A percentile compares a stretch with the other conserved stretches of the same genome.
Evolutionary conservation across 2,888 invertebrate species (phyloP).

Genomic region (Leuctra nigra): DNA sequence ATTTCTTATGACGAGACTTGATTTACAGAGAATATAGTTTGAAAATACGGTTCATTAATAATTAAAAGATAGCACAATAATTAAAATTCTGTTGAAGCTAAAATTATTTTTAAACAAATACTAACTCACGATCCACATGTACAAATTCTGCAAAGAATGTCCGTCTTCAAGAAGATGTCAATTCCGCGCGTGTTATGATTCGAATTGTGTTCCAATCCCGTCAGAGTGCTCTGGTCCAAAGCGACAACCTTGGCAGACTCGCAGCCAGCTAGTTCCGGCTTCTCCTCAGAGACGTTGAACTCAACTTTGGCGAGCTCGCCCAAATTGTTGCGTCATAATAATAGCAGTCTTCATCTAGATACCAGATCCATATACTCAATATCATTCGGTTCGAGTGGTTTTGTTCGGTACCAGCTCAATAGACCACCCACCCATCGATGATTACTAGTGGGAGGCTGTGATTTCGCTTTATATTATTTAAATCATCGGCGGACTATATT

Average conservation of each 20-base stretch:
- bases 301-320: constrained; percentile 7
- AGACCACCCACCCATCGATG: constrained; percentile 16
- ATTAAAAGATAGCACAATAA: too few species aligned
- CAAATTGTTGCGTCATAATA: constrained; percentile 8
- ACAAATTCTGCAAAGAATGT: too few species aligned
- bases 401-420: neutral
- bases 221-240: too few species aligned
- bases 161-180: too few species aligned
- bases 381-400: constrained; percentile 12
- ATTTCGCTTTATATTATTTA: constrained; percentile 13
- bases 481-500: constrained; percentile 9
- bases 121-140: too few species aligned
- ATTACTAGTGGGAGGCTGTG: constrained; percentile 17
- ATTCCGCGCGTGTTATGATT: too few species aligned
- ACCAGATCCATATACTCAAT: neutral
- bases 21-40: too few species aligned
- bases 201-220: too few species aligned
- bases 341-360: neutral
- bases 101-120: too few species aligned
- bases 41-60: too few species aligned
- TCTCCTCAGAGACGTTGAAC: constrained; percentile 1
- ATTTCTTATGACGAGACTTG: too few species aligned
- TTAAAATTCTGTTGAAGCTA: too few species aligned
- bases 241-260: constrained; percentile 4
- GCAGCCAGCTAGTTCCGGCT: constrained; percentile 15